Percentiles rank a stretch among this genome's conserved stretches.
Conservation (phyloP, 2,888 invertebrate species). For the Clostera curtula region DNA sequence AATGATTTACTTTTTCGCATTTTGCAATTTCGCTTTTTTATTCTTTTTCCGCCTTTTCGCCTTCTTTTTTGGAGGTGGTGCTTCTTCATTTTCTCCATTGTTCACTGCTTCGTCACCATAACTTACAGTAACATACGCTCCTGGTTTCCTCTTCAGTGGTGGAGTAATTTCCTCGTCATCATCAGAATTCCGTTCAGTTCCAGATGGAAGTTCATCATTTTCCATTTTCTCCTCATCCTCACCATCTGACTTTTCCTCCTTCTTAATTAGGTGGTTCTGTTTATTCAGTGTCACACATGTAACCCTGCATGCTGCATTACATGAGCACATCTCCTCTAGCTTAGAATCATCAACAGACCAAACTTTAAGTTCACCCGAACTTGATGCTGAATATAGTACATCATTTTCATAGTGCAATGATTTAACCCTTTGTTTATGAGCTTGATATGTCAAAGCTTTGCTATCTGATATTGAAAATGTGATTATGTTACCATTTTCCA, state of each 20-base stretch:
- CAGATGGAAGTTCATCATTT: constrained; percentile 25
- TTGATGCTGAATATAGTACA: constrained; percentile 81
- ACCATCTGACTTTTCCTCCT: constrained; percentile 43
- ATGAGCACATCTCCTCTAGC: constrained; percentile 71
- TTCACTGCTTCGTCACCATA: constrained; percentile 45
- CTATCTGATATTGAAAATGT: constrained; percentile 72
- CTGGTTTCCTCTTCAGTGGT: constrained; percentile 45
- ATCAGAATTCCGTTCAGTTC: constrained; percentile 36
- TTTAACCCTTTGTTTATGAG: constrained; percentile 81
- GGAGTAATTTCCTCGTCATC: constrained; percentile 20
- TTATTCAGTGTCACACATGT: constrained; percentile 80
- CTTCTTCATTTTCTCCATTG: constrained; percentile 26
- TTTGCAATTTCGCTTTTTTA: constrained; percentile 38
- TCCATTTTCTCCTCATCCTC: constrained; percentile 20
- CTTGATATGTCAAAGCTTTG: constrained; percentile 59
- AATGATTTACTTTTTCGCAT: constrained; percentile 7
- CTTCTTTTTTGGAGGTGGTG: constrained; percentile 42
- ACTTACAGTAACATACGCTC: constrained; percentile 56
- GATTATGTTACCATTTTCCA: constrained; percentile 82
- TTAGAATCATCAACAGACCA: constrained; percentile 70
- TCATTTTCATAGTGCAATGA: constrained; percentile 74
- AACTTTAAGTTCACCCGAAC: constrained; percentile 85
- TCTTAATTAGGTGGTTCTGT: constrained; percentile 53
- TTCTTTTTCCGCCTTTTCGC: constrained; percentile 50
- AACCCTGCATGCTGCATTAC: constrained; percentile 81